A percentile compares a stretch with the other conserved stretches of the same genome.
phyloP scores from a whole-genome alignment of 2,113 vertebrate genomes.

The Chaenocephalus aceratus region DNA sequence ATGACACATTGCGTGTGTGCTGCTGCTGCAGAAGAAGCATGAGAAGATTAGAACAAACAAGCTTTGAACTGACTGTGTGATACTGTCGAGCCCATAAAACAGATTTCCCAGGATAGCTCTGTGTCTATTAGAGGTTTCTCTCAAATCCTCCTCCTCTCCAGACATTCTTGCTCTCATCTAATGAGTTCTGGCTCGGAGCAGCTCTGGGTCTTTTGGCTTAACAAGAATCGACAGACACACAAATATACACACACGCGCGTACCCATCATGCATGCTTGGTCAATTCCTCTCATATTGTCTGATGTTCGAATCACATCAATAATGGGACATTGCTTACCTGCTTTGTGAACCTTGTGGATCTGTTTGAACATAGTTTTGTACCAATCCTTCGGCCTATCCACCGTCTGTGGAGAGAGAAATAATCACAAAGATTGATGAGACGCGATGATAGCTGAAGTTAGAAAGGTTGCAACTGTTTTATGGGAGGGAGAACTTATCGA shows the following conservation, averaged over 20 bases:
- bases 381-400: constrained; percentile 98
- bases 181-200: constrained; percentile 66
- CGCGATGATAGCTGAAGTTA: constrained; percentile 20
- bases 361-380: constrained; percentile 99
- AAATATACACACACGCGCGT: constrained; percentile 17
- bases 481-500: neutral
- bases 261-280: constrained; percentile 18
- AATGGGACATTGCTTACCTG: constrained; percentile 80
- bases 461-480: constrained; percentile 18
- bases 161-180: constrained; percentile 49
- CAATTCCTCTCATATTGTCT: constrained; percentile 11
- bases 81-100: constrained; percentile 59
- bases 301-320: neutral
- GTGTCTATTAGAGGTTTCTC: constrained; percentile 64
- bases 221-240: constrained; percentile 31
- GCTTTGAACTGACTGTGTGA: constrained; percentile 63
- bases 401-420: constrained; percentile 85
- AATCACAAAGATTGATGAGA: constrained; percentile 29
- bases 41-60: constrained; percentile 67
- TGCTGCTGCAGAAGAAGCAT: constrained; percentile 37
- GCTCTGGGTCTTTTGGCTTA: constrained; percentile 50
- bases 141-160: constrained; percentile 47
- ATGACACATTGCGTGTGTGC: constrained; percentile 6
- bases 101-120: constrained; percentile 66
- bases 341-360: constrained; percentile 98